Evolutionary conservation across 2,797 vertebrate genomes (phyloP).

Genomic region (Microctenopoma lineatum): DNA sequence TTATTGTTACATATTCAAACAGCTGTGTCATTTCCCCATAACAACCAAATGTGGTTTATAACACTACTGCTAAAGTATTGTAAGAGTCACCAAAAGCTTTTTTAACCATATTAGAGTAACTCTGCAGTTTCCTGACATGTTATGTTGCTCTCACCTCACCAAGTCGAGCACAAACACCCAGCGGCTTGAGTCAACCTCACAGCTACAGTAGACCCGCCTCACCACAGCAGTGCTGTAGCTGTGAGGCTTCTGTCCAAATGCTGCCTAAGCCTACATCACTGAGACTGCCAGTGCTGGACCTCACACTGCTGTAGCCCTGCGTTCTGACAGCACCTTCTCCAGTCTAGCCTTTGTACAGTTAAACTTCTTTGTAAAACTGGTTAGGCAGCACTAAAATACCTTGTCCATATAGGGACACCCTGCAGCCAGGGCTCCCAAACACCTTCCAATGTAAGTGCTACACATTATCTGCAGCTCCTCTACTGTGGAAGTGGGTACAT

Average conservation of each 20-base stretch:
- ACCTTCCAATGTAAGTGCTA: background rate
- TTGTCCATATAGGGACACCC: background rate
- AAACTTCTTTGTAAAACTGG: background rate
- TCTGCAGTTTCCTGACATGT: too few species aligned
- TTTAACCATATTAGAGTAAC: too few species aligned
- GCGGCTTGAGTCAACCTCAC: too few species aligned
- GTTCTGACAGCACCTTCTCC: background rate
- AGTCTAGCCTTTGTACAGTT: background rate
- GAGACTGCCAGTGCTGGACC: background rate
- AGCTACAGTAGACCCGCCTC: too few species aligned
- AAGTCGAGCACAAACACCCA: too few species aligned
- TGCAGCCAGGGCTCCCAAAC: background rate
- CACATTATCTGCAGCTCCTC: background rate
- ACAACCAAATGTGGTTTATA: too few species aligned
- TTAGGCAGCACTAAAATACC: background rate
- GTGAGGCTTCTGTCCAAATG: too few species aligned
- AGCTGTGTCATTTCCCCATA: background rate
- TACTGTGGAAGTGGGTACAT: background rate
- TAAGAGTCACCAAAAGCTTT: too few species aligned
- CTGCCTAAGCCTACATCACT: too few species aligned
- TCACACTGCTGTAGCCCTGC: background rate
- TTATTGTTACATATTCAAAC: background rate
- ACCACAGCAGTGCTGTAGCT: too few species aligned
- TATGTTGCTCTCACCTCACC: too few species aligned
- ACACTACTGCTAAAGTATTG: too few species aligned